These are phyloP conservation scores for Camelus dromedarius DNA, from an alignment of 2,113 vertebrate genomes.

Conservation along the genomic window DNA sequence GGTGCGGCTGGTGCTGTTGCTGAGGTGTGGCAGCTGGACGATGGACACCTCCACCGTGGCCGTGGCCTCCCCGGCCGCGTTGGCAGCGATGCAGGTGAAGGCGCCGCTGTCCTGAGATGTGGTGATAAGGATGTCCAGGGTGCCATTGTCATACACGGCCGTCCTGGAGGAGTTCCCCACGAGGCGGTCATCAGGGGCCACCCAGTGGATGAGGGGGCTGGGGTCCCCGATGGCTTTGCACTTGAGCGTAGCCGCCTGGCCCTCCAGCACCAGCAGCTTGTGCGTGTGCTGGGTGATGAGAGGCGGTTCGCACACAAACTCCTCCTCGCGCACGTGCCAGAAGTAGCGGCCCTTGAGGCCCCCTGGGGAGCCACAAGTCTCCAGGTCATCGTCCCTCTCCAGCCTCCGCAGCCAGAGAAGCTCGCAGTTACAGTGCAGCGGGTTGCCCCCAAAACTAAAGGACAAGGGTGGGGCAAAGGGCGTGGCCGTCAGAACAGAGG, in stretches of 20 bases:
- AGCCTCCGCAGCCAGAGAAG: slow-evolving; percentile 96
- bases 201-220: slow-evolving; percentile 96
- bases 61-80: slow-evolving; percentile 96
- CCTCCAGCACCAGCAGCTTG: slow-evolving; percentile 96
- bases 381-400: slow-evolving; percentile 96
- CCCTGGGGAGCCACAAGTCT: slow-evolving; percentile 97
- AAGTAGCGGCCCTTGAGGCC: slow-evolving; percentile 97
- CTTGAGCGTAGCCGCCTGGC: slow-evolving; percentile 95
- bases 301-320: slow-evolving; percentile 97
- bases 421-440: slow-evolving; percentile 97
- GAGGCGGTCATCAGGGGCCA: slow-evolving; percentile 95
- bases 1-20: slow-evolving; percentile 92
- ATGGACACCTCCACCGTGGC: slow-evolving; percentile 96
- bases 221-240: slow-evolving; percentile 99
- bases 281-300: slow-evolving; percentile 98
- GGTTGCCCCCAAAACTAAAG: slow-evolving; percentile 97
- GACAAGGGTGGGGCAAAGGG: slow-evolving; percentile 93
- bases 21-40: slow-evolving; percentile 96
- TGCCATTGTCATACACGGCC: slow-evolving; percentile 95
- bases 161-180: slow-evolving; percentile 96
- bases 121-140: slow-evolving; percentile 96
- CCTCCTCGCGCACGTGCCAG: slow-evolving; percentile 96
- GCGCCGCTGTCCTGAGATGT: slow-evolving; percentile 97
- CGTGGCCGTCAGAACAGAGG: slow-evolving; percentile 88
- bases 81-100: slow-evolving; percentile 98